A percentile compares a stretch with the other conserved stretches of the same genome.
These are phyloP conservation scores for Callinectes sapidus DNA, from an alignment of 2,888 invertebrate genomes.

Conservation along the genomic window DNA sequence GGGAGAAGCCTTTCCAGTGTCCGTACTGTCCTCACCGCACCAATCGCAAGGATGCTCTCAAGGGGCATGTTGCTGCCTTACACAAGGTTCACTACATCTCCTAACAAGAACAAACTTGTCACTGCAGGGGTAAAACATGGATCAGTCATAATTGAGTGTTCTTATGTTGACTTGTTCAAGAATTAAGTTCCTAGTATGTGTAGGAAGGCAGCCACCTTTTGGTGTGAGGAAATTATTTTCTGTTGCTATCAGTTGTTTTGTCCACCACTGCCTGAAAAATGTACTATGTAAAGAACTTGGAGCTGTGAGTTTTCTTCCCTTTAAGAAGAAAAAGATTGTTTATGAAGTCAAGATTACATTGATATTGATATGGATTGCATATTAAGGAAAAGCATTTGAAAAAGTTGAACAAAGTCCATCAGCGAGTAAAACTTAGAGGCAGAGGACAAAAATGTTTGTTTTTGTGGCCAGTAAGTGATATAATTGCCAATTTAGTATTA, in stretches of 20 bases:
- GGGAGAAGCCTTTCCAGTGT: slow-evolving; percentile 65
- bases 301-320: slow-evolving; percentile 1
- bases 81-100: slow-evolving; percentile 58
- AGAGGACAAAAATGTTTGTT: neutral
- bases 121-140: neutral
- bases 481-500: slow-evolving; percentile 16
- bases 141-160: slow-evolving; percentile 8
- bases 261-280: neutral
- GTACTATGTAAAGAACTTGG: neutral
- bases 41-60: slow-evolving; percentile 70
- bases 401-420: neutral
- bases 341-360: neutral
- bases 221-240: neutral
- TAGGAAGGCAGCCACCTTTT: neutral
- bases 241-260: neutral
- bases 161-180: slow-evolving; percentile 11
- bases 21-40: slow-evolving; percentile 70
- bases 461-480: slow-evolving; percentile 27
- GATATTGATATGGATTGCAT: neutral
- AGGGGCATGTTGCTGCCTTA: slow-evolving; percentile 59
- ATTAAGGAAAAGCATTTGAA: neutral
- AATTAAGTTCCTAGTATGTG: neutral
- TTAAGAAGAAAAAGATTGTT: slow-evolving; percentile 7
- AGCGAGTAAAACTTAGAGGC: neutral
- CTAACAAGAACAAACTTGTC: neutral